Evolutionary conservation across 2,797 vertebrate genomes (phyloP), one percentile per base, ranked within the genome.

Genomic region (Chaetophractus vellerosus): DNA sequence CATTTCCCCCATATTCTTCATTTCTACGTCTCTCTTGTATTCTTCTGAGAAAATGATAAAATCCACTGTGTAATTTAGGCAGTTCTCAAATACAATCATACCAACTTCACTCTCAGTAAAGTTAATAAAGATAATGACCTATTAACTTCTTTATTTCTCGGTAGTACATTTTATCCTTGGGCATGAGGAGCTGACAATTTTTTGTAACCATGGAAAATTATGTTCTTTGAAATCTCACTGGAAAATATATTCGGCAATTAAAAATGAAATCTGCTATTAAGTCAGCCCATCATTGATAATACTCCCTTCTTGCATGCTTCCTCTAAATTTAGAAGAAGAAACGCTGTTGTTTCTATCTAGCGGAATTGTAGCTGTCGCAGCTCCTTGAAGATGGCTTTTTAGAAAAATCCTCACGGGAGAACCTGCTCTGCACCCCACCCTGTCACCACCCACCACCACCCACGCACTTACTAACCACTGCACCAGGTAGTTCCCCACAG

Each of bases 61-160:
- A 31, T 68, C 18, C n/a, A 57, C 66, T 59, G 11, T 61, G 68
- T 74, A 15, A 75, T 81, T 81, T 14, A 45, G 36, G 48, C 31
- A 75, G 24, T 80, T 36, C 59, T 41, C 38, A 9, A 33, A 63
- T 24, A 50, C 19, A 24, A 3, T 9, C 38, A 28, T 26, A 14
- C 33, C 12, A 48, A 88, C 24, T 41, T 92, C 41, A 3, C 75
- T 86, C 50, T 86, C 84, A 6, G 71, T 36, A 52, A 92, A 88
- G 79, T 90, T 82, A 90, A 88, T 82, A 89, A 94, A 94, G 91
- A 96, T 88, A 93, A 95, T 52, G 68, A 88, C 82, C 82, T 80
- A 45, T 64, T 95, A 78, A 66, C 64, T 88, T 50, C 36, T 69
- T 91, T 57, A 11, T 95, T 96, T 79, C 90, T 96, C 90, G 31